phyloP scores from a whole-genome alignment of 2,797 vertebrate genomes.

The Platyrinchus mystaceus region DNA sequence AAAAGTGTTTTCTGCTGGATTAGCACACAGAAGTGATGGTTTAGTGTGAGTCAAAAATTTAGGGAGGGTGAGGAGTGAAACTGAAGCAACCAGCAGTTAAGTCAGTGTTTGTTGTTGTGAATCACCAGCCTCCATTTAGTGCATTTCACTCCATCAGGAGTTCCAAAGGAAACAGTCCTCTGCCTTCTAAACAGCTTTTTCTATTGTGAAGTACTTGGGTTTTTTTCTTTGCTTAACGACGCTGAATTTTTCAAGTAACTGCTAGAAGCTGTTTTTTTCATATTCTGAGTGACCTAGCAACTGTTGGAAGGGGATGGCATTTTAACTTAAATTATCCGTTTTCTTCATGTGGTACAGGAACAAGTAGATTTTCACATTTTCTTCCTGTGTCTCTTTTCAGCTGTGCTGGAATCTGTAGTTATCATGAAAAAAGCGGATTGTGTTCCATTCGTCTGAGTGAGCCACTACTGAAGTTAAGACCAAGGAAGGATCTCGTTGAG shows the following conservation, averaged over 20 bases:
- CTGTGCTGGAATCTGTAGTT: conserved; percentile 92
- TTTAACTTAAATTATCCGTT: not conserved
- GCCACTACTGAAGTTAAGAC: conserved; percentile 90
- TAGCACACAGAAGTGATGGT: not conserved
- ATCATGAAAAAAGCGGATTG: conserved; percentile 90
- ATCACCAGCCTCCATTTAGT: not conserved
- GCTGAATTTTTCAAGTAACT: not conserved
- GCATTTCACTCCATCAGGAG: not conserved
- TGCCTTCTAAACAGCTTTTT: not conserved
- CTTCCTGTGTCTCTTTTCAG: conserved; percentile 68
- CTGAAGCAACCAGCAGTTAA: not conserved
- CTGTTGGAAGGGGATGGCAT: not conserved
- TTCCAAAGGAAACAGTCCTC: not conserved
- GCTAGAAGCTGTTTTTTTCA: not conserved
- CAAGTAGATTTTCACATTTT: not conserved
- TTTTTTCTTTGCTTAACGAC: not conserved
- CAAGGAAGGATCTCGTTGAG: conserved; percentile 93
- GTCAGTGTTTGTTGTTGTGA: not conserved
- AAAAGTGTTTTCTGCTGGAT: not conserved
- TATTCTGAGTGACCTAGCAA: not conserved
- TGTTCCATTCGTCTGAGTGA: conserved; percentile 95
- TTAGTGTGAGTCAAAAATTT: not conserved
- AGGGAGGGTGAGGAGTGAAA: not conserved
- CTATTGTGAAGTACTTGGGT: not conserved
- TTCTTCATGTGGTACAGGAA: not conserved